A percentile compares a stretch with the other conserved stretches of the same genome.
These are phyloP conservation scores for Astyanax mexicanus DNA, from an alignment of 2,797 vertebrate species.

Conservation along the genomic window DNA sequence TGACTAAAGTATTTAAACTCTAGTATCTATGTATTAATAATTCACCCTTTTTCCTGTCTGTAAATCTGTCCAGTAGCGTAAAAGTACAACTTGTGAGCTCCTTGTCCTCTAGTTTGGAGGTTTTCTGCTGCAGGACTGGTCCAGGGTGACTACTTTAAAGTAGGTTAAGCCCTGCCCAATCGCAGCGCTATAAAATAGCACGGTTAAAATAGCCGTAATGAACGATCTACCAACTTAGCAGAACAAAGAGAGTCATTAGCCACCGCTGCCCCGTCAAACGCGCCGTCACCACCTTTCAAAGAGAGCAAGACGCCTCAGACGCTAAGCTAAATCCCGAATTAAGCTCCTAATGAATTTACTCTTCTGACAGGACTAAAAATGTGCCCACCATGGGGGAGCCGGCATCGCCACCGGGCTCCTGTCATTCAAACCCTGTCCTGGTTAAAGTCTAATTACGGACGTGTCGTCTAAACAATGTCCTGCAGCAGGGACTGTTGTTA, in stretches of 20 bases:
- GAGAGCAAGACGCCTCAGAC: constrained; percentile 51
- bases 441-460: constrained; percentile 23
- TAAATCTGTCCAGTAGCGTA: no score
- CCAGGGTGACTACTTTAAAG: constrained; percentile 53
- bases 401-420: constrained; percentile 2
- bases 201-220: constrained; percentile 63
- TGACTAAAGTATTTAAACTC: no score
- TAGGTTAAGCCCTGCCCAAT: constrained; percentile 63
- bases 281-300: constrained; percentile 56
- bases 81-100: constrained; percentile 30
- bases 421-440: constrained; percentile 19
- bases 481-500: constrained; percentile 9
- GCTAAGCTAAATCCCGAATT: constrained; percentile 34
- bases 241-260: constrained; percentile 68
- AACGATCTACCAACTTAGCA: constrained; percentile 58
- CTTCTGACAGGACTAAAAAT: constrained; percentile 35
- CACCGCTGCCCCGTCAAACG: constrained; percentile 62
- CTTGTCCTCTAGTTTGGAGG: constrained; percentile 31
- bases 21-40: no score
- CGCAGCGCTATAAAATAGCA: constrained; percentile 46
- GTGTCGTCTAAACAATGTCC: constrained; percentile 23
- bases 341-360: constrained; percentile 9
- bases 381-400: constrained; percentile 12
- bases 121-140: constrained; percentile 27
- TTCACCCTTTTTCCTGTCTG: no score